These are phyloP conservation scores for Tiaroga cobitis DNA, from an alignment of 2,797 vertebrate genomes.

Conservation along the genomic window DNA sequence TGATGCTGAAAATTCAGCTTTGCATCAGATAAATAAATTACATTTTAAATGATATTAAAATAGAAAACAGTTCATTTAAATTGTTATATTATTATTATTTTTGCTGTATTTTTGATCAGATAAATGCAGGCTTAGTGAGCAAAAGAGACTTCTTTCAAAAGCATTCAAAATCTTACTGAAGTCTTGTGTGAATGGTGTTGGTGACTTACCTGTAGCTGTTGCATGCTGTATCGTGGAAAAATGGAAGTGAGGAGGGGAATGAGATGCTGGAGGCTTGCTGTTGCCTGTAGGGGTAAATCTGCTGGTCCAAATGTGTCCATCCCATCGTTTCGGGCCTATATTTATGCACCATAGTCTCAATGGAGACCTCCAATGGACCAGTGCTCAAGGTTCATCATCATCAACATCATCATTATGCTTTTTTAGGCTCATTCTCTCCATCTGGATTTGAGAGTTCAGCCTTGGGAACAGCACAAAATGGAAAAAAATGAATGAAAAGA, in stretches of 20 bases:
- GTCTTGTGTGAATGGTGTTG: neutral
- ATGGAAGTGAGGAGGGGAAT: neutral
- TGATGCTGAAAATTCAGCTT: neutral
- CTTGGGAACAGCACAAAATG: constrained; percentile 62
- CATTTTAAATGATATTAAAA: neutral
- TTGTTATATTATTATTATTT: neutral
- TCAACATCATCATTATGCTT: constrained; percentile 4
- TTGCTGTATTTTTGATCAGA: neutral
- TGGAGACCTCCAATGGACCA: neutral
- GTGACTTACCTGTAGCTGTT: constrained; percentile 58
- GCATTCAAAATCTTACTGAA: neutral
- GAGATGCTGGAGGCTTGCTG: neutral
- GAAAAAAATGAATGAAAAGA: constrained; percentile 17
- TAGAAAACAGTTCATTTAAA: neutral
- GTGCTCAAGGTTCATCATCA: neutral
- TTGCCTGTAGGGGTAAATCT: constrained; percentile 19
- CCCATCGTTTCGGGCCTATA: constrained; percentile 34
- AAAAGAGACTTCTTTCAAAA: neutral
- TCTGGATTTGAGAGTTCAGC: constrained; percentile 66
- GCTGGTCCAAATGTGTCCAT: constrained; percentile 6
- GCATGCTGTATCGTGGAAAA: constrained; percentile 60
- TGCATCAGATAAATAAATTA: neutral
- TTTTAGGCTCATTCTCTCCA: constrained; percentile 7
- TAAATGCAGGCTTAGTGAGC: neutral
- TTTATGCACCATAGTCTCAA: constrained; percentile 61